Conservation (phyloP, 2,113 vertebrate species). For the Macaca fascicularis region DNA sequence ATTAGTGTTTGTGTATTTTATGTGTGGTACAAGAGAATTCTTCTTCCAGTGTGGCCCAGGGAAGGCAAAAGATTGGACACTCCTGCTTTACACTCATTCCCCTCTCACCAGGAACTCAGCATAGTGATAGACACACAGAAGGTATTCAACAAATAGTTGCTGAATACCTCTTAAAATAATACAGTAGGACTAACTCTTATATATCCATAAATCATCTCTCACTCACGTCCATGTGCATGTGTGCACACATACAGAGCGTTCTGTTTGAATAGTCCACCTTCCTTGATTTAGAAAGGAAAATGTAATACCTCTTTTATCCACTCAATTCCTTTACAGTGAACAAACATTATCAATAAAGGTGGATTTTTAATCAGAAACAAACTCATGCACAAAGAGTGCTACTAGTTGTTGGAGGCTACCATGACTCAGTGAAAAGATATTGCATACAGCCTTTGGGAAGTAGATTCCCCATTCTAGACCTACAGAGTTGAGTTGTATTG, state of each 20-base stretch:
- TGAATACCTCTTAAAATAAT: not conserved
- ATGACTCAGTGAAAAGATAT: not conserved
- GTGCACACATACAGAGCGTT: not conserved
- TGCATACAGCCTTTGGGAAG: not conserved
- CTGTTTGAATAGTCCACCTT: not conserved
- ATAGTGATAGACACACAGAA: not conserved
- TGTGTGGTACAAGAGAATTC: too few relatives aligned
- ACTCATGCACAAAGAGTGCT: not conserved
- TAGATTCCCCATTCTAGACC: not conserved
- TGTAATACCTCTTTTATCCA: not conserved
- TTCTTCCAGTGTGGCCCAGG: too few relatives aligned
- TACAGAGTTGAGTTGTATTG: not conserved
- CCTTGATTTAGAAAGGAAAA: not conserved
- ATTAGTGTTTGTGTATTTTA: too few relatives aligned
- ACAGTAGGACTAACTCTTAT: not conserved
- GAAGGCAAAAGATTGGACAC: too few relatives aligned
- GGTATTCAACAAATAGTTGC: not conserved
- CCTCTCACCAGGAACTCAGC: not conserved
- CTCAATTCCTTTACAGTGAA: not conserved
- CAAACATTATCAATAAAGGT: not conserved
- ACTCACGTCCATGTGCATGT: not conserved
- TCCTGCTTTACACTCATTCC: not conserved
- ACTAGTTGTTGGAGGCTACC: not conserved
- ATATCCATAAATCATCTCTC: not conserved
- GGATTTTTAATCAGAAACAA: not conserved